Evolutionary conservation across 2,888 invertebrate genomes (phyloP).

Genomic region (Zaprionus obscuricornis): DNA sequence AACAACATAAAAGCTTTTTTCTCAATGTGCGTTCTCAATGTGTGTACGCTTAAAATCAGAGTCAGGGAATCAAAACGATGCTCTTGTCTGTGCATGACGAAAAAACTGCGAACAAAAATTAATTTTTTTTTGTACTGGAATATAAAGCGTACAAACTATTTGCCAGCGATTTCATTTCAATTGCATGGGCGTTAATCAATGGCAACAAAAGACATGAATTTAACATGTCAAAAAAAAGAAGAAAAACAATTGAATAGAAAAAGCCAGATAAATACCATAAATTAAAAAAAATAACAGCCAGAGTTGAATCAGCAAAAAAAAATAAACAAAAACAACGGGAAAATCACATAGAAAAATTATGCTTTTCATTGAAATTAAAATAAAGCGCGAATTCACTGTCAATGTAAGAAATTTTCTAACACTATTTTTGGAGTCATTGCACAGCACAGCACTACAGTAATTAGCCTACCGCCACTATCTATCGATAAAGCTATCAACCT

Average conservation of each 20-base stretch:
- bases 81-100: slow-evolving; percentile 12
- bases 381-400: slow-evolving; percentile 16
- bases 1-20: slow-evolving; percentile 52
- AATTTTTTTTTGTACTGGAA: slow-evolving; percentile 12
- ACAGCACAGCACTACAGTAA: background rate
- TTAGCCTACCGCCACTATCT: slow-evolving; percentile 1
- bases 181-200: slow-evolving; percentile 75
- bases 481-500: slow-evolving; percentile 20
- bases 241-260: slow-evolving; percentile 1
- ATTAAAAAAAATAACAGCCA: background rate
- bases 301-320: no score
- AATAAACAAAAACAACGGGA: no score
- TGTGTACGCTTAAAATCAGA: slow-evolving; percentile 29
- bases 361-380: background rate
- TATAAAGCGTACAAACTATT: slow-evolving; percentile 62
- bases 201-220: slow-evolving; percentile 53
- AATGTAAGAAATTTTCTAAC: background rate
- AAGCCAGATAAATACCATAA: background rate
- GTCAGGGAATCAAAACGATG: slow-evolving; percentile 55
- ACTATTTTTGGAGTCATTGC: slow-evolving; percentile 16
- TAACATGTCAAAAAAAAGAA: background rate
- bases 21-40: background rate
- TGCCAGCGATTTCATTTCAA: slow-evolving; percentile 73
- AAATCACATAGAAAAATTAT: no score
- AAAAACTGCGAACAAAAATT: slow-evolving; percentile 33